A percentile compares a stretch with the other conserved stretches of the same genome.
phyloP scores from a whole-genome alignment of 1,140 invertebrate species.

The Pogonomyrmex californicus region DNA sequence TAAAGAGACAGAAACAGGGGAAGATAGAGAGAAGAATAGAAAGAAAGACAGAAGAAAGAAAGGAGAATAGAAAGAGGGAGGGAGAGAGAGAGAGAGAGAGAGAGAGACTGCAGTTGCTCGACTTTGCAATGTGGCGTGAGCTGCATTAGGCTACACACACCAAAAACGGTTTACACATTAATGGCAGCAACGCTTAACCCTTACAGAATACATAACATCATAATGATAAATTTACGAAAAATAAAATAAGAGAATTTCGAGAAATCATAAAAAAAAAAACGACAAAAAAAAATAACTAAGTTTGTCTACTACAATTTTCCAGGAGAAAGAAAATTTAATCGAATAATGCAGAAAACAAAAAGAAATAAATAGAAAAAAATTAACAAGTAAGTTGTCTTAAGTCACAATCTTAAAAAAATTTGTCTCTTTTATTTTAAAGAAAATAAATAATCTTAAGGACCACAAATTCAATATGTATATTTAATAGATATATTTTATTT shows the following conservation, averaged over 20 bases:
- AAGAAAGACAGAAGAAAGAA: not conserved
- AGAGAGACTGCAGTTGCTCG: slow-evolving; percentile 47
- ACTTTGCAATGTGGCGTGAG: slow-evolving; percentile 62
- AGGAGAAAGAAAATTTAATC: not conserved
- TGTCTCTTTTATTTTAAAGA: not conserved
- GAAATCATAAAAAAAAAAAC: not conserved
- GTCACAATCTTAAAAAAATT: not conserved
- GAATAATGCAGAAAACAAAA: not conserved
- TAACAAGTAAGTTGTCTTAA: not conserved
- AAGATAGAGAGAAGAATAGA: slow-evolving; percentile 4
- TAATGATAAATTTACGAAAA: not conserved
- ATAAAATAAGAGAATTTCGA: not conserved
- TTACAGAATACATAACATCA: not conserved
- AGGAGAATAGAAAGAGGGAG: not conserved
- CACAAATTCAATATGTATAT: not conserved
- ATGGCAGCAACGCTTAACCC: not conserved
- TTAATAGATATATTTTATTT: not conserved
- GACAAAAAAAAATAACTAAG: not conserved
- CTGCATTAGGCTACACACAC: slow-evolving; percentile 70
- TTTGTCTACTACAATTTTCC: not conserved
- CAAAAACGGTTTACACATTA: slow-evolving; percentile 15
- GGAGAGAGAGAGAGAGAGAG: slow-evolving; percentile 8
- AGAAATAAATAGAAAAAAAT: not conserved
- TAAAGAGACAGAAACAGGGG: slow-evolving; percentile 31
- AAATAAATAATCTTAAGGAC: not conserved